Evolutionary conservation across 2,113 vertebrate genomes (phyloP), one percentile per base, ranked within the genome.

Genomic region (Hemichromis elongatus): DNA sequence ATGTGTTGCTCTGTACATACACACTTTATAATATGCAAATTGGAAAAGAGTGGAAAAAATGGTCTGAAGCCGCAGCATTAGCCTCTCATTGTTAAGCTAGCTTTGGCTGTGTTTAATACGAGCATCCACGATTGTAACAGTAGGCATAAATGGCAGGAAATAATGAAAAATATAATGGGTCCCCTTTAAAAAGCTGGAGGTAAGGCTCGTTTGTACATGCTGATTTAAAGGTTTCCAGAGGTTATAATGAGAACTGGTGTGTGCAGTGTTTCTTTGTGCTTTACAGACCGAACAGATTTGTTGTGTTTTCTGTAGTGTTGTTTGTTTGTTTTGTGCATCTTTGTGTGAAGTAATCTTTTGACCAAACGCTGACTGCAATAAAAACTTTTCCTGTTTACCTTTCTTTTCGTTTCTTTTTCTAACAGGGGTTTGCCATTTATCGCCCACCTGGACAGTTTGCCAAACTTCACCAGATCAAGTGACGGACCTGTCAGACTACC

Each of bases 401-500:
- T 57, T n/a, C 50, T 75, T n/a, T 80, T 37, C 26, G 10, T 81
- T 77, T 54, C 16, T 75, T 66, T 37, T 66, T 66, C 11, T 30
- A 30, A 75, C 92, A 99, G 99, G 90, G 99, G 98, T 52, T 96
- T 99, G 95, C 97, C 99, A 30, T 99, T 99, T 96, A 99, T 99
- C 96, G 88, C 97, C 42, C 99, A 99, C 95, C 96, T 99, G 96
- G 99, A 99, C 95, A 98, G 97, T 94, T 96, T 99, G 97, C 98
- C 99, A 98, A 98, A 97, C 94, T 98, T 98, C 95, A 97, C 95
- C 96, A 97, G 99, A 96, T 97, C 98, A 93, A 96, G 91, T 84
- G 97, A 98, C 88, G 98, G 98, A 92, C 98, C 98, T 55, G 97
- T 99, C 95, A 97, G 99, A 95, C 97, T 99, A 95, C 97, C 99